A percentile compares a stretch with the other conserved stretches of the same genome.
Evolutionary conservation across 1,140 invertebrate species (phyloP).

Genomic region (Papilio helenus): DNA sequence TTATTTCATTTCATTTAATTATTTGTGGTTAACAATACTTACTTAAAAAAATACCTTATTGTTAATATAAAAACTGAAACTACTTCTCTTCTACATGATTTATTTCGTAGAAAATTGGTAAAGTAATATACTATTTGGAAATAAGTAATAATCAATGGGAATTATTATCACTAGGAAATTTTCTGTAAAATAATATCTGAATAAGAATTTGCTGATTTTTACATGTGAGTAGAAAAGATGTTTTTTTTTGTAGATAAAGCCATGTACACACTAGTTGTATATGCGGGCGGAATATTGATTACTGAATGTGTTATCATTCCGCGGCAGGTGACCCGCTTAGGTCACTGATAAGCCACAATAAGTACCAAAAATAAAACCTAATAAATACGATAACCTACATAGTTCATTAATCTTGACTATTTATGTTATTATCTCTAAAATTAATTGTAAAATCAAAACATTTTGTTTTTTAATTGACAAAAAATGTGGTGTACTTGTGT

Average conservation of each 20-base stretch:
- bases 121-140: not conserved
- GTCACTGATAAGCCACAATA: not conserved
- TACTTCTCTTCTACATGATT: too few relatives aligned
- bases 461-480: too few relatives aligned
- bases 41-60: not conserved
- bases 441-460: not conserved
- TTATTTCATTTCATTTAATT: not conserved
- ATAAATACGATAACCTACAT: not conserved
- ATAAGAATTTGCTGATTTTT: not conserved
- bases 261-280: not conserved
- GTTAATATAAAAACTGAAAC: too few relatives aligned
- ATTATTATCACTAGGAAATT: too few relatives aligned
- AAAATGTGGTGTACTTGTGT: too few relatives aligned
- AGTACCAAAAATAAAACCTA: not conserved
- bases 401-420: not conserved
- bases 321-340: slow-evolving; percentile 9
- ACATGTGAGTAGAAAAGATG: not conserved
- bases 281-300: slow-evolving; percentile 34
- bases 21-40: not conserved
- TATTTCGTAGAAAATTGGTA: not conserved
- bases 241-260: not conserved
- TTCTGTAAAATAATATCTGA: not conserved
- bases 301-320: slow-evolving; percentile 21
- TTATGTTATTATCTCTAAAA: not conserved
- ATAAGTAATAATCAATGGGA: not conserved